Evolutionary conservation across 2,888 invertebrate genomes (phyloP).

Genomic region (Acleris cristana): DNA sequence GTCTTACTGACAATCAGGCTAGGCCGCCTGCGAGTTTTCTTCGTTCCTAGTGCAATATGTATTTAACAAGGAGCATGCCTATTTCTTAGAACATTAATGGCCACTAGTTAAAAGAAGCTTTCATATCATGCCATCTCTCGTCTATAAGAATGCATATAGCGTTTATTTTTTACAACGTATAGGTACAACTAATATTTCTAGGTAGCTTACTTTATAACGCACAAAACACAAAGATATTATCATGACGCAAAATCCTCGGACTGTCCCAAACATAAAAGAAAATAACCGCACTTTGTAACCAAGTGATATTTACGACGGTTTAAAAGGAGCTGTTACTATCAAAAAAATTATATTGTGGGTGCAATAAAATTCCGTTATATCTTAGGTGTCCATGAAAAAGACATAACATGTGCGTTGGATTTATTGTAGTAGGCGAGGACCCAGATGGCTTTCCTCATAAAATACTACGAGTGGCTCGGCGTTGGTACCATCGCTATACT

Average conservation of each 20-base stretch:
- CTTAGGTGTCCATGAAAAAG: constrained; percentile 79
- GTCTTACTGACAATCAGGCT: no score
- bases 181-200: no score
- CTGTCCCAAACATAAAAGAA: constrained; percentile 9
- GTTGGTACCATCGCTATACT: constrained; percentile 74
- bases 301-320: constrained; percentile 34
- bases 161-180: no score
- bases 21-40: no score
- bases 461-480: constrained; percentile 77
- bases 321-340: constrained; percentile 33
- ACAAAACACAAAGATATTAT: neutral
- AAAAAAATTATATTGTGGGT: constrained; percentile 68
- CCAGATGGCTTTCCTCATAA: constrained; percentile 82
- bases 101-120: no score
- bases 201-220: neutral
- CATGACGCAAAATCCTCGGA: neutral
- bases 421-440: constrained; percentile 77
- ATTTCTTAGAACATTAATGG: no score
- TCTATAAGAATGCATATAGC: no score
- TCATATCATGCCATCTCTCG: no score
- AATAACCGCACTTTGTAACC: constrained; percentile 23
- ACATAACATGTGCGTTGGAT: constrained; percentile 78
- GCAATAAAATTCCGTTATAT: constrained; percentile 72
- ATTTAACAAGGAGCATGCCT: no score
- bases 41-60: no score